Percentiles rank a stretch among this genome's conserved stretches.
These are phyloP conservation scores for Sitta carolinensis DNA, from an alignment of 2,797 vertebrate species.

Conservation along the genomic window DNA sequence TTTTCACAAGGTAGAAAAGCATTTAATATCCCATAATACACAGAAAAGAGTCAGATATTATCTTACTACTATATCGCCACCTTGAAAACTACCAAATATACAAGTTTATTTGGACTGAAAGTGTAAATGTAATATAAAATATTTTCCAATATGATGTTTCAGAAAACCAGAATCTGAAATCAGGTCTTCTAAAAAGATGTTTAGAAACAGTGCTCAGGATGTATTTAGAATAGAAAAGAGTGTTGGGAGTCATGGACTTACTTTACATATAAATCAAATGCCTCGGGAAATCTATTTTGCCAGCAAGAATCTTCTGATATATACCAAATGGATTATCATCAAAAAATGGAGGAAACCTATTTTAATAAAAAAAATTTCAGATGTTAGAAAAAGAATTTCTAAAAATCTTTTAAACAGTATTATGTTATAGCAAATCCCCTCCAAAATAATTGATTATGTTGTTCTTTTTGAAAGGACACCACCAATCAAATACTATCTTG, in stretches of 20 bases:
- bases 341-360: conserved; percentile 94
- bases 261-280: conserved; percentile 96
- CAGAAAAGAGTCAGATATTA: neutral
- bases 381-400: conserved; percentile 6
- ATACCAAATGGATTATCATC: conserved; percentile 98
- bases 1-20: neutral
- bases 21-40: neutral
- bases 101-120: neutral
- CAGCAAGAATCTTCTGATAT: conserved; percentile 96
- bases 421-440: neutral
- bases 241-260: conserved; percentile 72
- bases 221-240: neutral
- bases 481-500: neutral
- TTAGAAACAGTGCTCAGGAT: neutral
- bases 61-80: neutral
- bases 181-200: neutral
- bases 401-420: neutral
- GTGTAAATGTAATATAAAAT: neutral
- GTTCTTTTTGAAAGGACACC: neutral
- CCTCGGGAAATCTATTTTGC: conserved; percentile 93
- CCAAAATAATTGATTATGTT: neutral
- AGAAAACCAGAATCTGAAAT: neutral
- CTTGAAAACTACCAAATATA: neutral
- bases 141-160: neutral
- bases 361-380: conserved; percentile 1